Evolutionary conservation across 2,113 vertebrate species (phyloP), one percentile per base, ranked within the genome.

Genomic region (Vimba vimba): DNA sequence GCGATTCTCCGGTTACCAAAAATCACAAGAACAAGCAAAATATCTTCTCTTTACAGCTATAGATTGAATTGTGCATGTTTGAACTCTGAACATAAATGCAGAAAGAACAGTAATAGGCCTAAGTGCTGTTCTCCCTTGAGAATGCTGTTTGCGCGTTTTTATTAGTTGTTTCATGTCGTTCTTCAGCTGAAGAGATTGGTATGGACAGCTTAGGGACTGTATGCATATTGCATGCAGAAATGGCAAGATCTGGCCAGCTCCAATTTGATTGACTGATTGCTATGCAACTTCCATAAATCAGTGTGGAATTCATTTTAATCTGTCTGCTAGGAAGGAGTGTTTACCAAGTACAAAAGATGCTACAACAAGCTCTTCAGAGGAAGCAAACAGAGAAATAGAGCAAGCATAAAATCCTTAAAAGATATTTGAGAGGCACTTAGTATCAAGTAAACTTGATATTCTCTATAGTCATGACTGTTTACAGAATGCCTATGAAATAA

Each of bases 381-480:
- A 43, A 74, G 23, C 50, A 47, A 25, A 17, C 5, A 33, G 0
- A 33, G 33, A 33, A 33, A 33, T 33, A 33, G 33, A 33, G 33
- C 33, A 4, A 33, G 5, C 23, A 47, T 3, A 45, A 25, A n/a
- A 7, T 25, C 23, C n/a, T 47, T 25, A 25, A 43, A 73, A 74
- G 71, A 74, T 47, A 74, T 47, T 8, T 47, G 43, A 74, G 71
- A 74, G 2, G 71, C 43, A 47, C 43, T 74, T 74, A 74, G 39
- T 13, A 74, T 39, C 12, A 1, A 47, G 12, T n/a, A 25, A 74
- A 47, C 71, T 7, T 47, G 43, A 15, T 74, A 13, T 74, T 69
- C 68, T 69, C 68, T 39, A 71, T 71, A 11, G 3, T 10, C 4
- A 71, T 19, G 19, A 71, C 19, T 23, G 68, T 71, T 71, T 39